Evolutionary conservation across 2,113 vertebrate species (phyloP).

Genomic region (Tapirus terrestris): DNA sequence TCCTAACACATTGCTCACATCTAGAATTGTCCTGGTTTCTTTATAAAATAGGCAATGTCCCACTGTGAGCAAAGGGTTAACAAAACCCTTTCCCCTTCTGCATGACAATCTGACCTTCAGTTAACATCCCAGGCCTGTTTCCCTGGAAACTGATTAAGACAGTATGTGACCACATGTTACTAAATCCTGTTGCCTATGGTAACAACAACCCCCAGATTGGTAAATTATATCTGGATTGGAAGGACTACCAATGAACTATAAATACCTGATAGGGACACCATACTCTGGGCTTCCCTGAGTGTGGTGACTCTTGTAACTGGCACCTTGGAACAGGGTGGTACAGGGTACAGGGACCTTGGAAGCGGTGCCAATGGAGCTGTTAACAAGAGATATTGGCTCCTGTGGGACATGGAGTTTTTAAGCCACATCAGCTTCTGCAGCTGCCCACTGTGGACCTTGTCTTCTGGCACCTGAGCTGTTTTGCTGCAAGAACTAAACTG

Average conservation of each 20-base stretch:
- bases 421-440: not conserved
- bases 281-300: not conserved
- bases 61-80: not conserved
- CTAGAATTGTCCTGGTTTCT: not conserved
- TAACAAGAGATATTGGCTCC: not conserved
- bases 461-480: not conserved
- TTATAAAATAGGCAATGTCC: not conserved
- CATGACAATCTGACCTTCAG: conserved; percentile 18
- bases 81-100: not conserved
- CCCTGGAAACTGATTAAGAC: conserved; percentile 43
- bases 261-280: not conserved
- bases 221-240: not conserved
- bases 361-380: not conserved
- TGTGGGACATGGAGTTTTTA: not conserved
- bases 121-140: conserved; percentile 44
- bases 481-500: not conserved
- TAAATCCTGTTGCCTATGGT: not conserved
- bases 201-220: not conserved
- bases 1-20: not conserved
- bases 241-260: not conserved
- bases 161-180: not conserved
- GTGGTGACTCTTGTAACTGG: not conserved
- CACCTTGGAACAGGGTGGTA: not conserved
- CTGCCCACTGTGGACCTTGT: not conserved
- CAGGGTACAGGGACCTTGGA: not conserved